Conservation (phyloP, 2,888 invertebrate species). For the Macrophya alboannulata region DNA sequence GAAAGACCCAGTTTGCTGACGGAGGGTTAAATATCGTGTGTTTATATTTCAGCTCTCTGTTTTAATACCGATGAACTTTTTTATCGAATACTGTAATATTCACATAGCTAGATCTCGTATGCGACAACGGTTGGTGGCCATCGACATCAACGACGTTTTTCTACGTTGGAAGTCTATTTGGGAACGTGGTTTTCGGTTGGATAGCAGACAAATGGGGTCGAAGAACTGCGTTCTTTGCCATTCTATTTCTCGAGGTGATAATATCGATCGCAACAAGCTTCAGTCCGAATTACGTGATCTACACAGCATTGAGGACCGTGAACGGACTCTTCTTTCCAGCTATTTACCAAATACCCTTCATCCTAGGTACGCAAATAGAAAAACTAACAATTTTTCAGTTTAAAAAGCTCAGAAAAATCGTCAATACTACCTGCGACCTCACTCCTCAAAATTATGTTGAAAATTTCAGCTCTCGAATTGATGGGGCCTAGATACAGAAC, state of each 20-base stretch:
- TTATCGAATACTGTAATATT: slow-evolving; percentile 66
- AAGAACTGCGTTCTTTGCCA: slow-evolving; percentile 84
- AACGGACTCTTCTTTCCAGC: slow-evolving; percentile 87
- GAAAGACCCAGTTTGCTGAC: too few relatives aligned
- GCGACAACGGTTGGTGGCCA: slow-evolving; percentile 85
- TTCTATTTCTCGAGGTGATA: slow-evolving; percentile 84
- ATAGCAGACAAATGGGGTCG: slow-evolving; percentile 87
- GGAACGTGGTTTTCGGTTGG: slow-evolving; percentile 86
- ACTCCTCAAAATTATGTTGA: background rate
- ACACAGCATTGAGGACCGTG: slow-evolving; percentile 83
- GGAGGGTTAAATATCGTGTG: background rate
- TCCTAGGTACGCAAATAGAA: slow-evolving; percentile 81
- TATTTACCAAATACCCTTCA: slow-evolving; percentile 86
- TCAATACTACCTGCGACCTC: too few relatives aligned
- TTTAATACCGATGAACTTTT: slow-evolving; percentile 20
- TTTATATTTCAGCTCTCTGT: background rate
- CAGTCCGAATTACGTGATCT: slow-evolving; percentile 83
- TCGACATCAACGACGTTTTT: slow-evolving; percentile 85
- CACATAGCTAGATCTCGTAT: slow-evolving; percentile 84
- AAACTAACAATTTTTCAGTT: background rate
- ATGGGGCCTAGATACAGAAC: slow-evolving; percentile 85
- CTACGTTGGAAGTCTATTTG: slow-evolving; percentile 87
- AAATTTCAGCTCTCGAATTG: slow-evolving; percentile 81
- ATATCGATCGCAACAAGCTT: slow-evolving; percentile 85
- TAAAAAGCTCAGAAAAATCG: background rate